Evolutionary conservation across 1,140 invertebrate species (phyloP), one percentile per base, ranked within the genome.

Genomic region (Batillaria attramentaria): DNA sequence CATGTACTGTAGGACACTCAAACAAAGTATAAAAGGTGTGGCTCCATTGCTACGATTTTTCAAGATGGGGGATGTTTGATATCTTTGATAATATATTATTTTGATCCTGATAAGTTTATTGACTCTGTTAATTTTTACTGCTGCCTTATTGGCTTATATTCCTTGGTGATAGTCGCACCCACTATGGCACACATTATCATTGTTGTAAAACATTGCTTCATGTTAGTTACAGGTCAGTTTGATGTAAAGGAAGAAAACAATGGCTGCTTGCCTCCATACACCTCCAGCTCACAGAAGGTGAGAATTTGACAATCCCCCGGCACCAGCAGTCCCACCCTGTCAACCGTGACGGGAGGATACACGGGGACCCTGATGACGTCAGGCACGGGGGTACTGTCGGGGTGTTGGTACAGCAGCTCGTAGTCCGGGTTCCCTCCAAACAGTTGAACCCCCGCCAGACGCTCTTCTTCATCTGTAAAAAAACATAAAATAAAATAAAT

Each of bases 231-330:
- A 37, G 18, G 37, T 3, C 4, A 33, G 65, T n/a, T 68, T 68
- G 18, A 18, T 2, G 1, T 18, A 33, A 37, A 20, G 65, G 18
- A 33, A 39, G 24, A 2, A 16, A 3, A 18, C 68, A 18, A 24
- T 16, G 18, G 46, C 2, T n/a, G 50, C 76, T 2, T 33, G 69
- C 76, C 66, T 77, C 76, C 76, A 37, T 66, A 77, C 35, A 69
- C 66, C 41, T 77, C 57, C 31, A 77, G 62, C 62, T 77, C 76
- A 42, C 76, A 77, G 28, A 77, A 46, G 31, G 60, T 65, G 1
- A 77, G 39, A 10, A 77, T 77, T 33, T 50, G 37, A 42, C 76
- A 77, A 31, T 20, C 20, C 20, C 66, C 66, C 3, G 66, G 66
- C 37, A 41, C 37, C 66, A 41, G 66, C 20, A 69, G 66, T 24